Base-by-base conservation (phyloP, 2,113 vertebrate species). In the Plectropomus leopardus region DNA sequence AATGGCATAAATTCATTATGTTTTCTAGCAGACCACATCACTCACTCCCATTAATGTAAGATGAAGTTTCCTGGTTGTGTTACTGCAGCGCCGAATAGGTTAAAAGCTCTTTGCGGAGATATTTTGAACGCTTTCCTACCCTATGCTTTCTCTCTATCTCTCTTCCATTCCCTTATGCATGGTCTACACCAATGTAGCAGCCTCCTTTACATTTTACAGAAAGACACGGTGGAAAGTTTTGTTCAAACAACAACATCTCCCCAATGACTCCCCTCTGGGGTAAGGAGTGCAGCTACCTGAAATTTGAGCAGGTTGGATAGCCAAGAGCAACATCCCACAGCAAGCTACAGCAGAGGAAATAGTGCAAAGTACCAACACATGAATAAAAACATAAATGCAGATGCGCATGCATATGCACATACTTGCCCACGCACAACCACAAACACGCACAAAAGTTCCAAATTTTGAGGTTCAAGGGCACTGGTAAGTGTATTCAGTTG, bases 181-280 rank as follows among this genome's bases (percentile, higher is more conserved):
- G 69, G 58, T 68, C 19, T 63, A 68, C 64, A 76, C 48, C 36
- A 66, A 32, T 74, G 55, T 17, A 59, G 45, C 57, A 78, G 47
- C 60, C 66, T 34, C 36, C 60, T 81, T 80, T 64, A 58, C 65
- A 63, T 90, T 90, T 81, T 72, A 66, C 78, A 78, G 60, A 63
- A 69, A 88, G 72, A 86, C 73, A 89, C 30, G 67, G 57, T 58
- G 47, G 82, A 87, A 91, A 86, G 78, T 89, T 92, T 85, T 83
- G 80, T 82, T 88, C 53, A 75, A 86, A 84, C 63, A 74, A 69
- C 72, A 78, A 57, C 57, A 74, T 47, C 51, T 88, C 86, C 86
- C 86, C 8, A 28, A 69, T 79, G 87, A 89, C 24, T 15, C 44
- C 74, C 69, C 59, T 74, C 77, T 68, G 32, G 66, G 77, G 64